Percentiles rank a stretch among this genome's conserved stretches.
Evolutionary conservation across 2,888 invertebrate species (phyloP).

Genomic region (Eupithecia subumbrata): DNA sequence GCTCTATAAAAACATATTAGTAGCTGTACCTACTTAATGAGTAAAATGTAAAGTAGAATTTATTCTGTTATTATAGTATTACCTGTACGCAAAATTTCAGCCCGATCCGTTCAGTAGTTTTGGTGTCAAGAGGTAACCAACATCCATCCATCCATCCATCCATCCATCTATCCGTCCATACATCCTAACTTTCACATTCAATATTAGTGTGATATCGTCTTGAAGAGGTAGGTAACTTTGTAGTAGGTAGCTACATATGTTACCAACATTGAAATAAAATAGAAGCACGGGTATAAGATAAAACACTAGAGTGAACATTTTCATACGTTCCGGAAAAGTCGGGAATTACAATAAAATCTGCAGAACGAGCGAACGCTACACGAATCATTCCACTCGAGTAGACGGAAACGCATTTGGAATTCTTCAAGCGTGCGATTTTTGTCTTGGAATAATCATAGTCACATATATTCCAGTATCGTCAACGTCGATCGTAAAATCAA

Average conservation of each 20-base stretch:
- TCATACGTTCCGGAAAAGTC: conserved; percentile 45
- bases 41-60: no score
- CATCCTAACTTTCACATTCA: no score
- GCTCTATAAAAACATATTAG: no score
- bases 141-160: no score
- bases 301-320: conserved; percentile 31
- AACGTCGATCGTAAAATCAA: conserved; percentile 9
- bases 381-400: conserved; percentile 48
- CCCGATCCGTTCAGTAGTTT: no score
- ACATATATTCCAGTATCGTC: conserved; percentile 7
- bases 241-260: not conserved
- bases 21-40: no score
- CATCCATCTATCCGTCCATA: no score
- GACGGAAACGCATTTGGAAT: conserved; percentile 27
- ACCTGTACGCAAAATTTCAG: no score
- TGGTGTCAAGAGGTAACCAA: no score
- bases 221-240: not conserved
- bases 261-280: conserved; percentile 10
- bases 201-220: not conserved
- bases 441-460: conserved; percentile 1
- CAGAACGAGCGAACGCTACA: conserved; percentile 42
- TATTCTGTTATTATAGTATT: no score
- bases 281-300: not conserved
- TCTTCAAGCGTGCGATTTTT: conserved; percentile 13
- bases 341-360: conserved; percentile 42